These are phyloP conservation scores for Cactoblastis cactorum DNA, from an alignment of 2,888 invertebrate genomes.

Conservation along the genomic window DNA sequence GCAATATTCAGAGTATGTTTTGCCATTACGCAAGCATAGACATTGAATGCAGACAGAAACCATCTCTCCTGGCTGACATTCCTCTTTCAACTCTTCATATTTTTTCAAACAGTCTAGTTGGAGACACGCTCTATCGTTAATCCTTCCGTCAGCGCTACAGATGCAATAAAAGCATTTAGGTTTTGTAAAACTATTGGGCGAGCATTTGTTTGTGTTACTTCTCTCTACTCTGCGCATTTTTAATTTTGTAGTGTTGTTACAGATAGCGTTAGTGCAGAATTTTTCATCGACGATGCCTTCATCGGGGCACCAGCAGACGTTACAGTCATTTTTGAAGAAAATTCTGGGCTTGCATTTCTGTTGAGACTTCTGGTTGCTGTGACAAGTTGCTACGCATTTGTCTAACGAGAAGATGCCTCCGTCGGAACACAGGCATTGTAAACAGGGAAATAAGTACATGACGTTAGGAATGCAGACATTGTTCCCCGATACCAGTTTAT, in stretches of 20 bases:
- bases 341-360: conserved; percentile 48
- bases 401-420: conserved; percentile 46
- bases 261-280: conserved; percentile 41
- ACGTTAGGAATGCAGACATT: conserved; percentile 60
- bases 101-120: conserved; percentile 50
- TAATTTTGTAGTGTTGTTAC: conserved; percentile 27
- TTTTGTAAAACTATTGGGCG: conserved; percentile 45
- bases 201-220: conserved; percentile 34
- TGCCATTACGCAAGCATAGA: conserved; percentile 48
- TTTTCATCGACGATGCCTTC: conserved; percentile 38
- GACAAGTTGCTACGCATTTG: conserved; percentile 59
- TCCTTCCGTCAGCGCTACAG: conserved; percentile 42
- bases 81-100: conserved; percentile 30
- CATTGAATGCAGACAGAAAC: conserved; percentile 59
- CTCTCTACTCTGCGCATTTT: conserved; percentile 30
- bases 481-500: conserved; percentile 26
- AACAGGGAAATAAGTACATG: conserved; percentile 59
- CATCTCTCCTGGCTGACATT: conserved; percentile 54
- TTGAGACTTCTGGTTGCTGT: conserved; percentile 20
- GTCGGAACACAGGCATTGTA: conserved; percentile 59
- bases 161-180: conserved; percentile 59
- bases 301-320: conserved; percentile 54
- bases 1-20: conserved; percentile 46
- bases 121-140: conserved; percentile 51
- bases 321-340: conserved; percentile 53